Evolutionary conservation across 2,888 invertebrate genomes (phyloP), one percentile per base, ranked within the genome.

Genomic region (Rhogogaster chlorosoma): DNA sequence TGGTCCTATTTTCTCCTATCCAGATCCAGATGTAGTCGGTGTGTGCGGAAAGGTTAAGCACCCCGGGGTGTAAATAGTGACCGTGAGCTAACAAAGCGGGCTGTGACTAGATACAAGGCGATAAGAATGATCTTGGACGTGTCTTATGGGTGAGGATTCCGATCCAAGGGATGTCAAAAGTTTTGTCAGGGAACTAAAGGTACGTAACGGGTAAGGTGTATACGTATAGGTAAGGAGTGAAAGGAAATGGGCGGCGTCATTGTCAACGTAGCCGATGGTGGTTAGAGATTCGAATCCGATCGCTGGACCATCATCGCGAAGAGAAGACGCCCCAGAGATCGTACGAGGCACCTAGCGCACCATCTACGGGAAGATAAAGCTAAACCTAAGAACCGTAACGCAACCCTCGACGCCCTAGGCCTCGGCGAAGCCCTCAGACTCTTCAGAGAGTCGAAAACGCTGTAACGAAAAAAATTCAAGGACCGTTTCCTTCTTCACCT

Each of bases 271-370:
- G 80, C 80, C 80, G 80, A 80, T 80, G 36, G 67, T 80, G 80
- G 80, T 61, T 61, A 80, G 80, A 83, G 83, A 83, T 83, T 70
- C 83, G 83, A 83, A 83, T 83, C 67, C 64, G 67, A 83, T 83
- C 83, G 83, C n/a, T 83, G 67, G 83, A 83, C 70, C 83, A 83
- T 83, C 67, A 38, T 67, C 64, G 83, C 85, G 85, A 85, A 86
- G 86, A 89, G 89, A 89, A 90, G 89, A 90, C 90, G 90, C 91
- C 90, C 90, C 89, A 87, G 87, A 86, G 88, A 89, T 92, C 89
- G 85, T 83, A 89, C 89, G 90, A 90, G 91, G 88, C 91, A 93
- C 93, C 90, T 89, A 88, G 88, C 86, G 92, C 92, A 93, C 92
- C 93, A 93, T 93, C 93, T 93, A 89, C 90, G 87, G 87, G 91